These are phyloP conservation scores for Anoplolepis gracilipes DNA, from an alignment of 1,140 invertebrate genomes.

Conservation along the genomic window DNA sequence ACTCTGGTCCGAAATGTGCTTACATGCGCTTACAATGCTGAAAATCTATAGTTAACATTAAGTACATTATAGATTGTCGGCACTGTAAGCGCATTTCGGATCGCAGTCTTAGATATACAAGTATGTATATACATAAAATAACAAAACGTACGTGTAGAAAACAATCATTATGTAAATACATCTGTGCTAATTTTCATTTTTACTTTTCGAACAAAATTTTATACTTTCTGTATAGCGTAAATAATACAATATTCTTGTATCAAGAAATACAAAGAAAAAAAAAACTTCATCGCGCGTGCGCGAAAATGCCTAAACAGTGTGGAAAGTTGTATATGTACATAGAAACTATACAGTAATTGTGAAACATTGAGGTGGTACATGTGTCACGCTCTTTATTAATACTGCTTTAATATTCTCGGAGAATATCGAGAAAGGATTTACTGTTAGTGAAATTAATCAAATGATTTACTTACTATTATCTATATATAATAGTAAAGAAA, in stretches of 20 bases:
- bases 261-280: constrained; percentile 24
- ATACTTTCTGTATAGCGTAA: constrained; percentile 69
- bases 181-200: constrained; percentile 64
- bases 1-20: no score
- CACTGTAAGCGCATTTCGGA: no score
- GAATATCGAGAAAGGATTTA: neutral
- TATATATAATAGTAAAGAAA: neutral
- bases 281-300: no score
- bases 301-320: neutral
- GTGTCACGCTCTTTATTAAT: neutral
- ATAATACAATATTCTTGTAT: constrained; percentile 59
- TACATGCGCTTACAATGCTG: no score
- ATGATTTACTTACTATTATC: constrained; percentile 37
- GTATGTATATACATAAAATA: constrained; percentile 52
- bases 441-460: constrained; percentile 54
- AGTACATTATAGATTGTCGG: no score
- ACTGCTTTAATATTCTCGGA: constrained; percentile 23
- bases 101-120: constrained; percentile 62
- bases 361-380: neutral
- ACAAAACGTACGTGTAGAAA: constrained; percentile 55
- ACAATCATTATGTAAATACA: constrained; percentile 68
- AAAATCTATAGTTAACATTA: no score
- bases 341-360: constrained; percentile 50
- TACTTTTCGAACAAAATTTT: constrained; percentile 70
- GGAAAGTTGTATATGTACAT: constrained; percentile 64